Evolutionary conservation across 2,888 invertebrate genomes (phyloP).

Genomic region (Eupithecia exiguata): DNA sequence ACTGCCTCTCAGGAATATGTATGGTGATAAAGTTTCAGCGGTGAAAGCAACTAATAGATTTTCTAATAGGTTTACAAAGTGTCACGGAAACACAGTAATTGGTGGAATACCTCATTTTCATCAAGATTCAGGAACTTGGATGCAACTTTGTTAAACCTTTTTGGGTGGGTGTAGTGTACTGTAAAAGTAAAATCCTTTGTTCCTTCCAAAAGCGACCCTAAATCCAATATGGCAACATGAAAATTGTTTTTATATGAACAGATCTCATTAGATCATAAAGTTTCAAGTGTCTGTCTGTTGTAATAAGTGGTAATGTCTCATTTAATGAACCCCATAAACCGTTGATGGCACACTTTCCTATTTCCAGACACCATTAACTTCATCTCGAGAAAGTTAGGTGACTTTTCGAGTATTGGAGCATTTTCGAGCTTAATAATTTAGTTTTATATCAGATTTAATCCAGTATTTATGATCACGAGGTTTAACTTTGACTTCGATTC

Average conservation of each 20-base stretch:
- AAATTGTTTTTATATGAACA: constrained; percentile 16
- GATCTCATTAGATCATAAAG: constrained; percentile 12
- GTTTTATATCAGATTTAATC: background rate
- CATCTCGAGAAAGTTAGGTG: constrained; percentile 28
- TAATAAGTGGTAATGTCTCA: constrained; percentile 40
- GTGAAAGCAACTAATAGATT: background rate
- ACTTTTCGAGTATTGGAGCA: constrained; percentile 9
- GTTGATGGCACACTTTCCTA: constrained; percentile 56
- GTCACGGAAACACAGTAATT: background rate
- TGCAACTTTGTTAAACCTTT: background rate
- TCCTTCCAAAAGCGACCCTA: background rate
- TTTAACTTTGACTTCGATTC: background rate
- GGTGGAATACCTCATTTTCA: background rate
- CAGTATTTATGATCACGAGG: background rate
- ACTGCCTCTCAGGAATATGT: background rate
- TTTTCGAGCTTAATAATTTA: background rate
- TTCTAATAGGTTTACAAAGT: background rate
- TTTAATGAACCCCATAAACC: constrained; percentile 62
- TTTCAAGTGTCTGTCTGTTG: constrained; percentile 18
- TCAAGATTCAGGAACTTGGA: background rate
- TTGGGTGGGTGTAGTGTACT: background rate
- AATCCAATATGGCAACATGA: constrained; percentile 9
- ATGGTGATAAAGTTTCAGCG: background rate
- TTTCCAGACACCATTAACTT: constrained; percentile 51
- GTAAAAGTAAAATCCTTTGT: background rate